These are phyloP conservation scores for Hermodice carunculata DNA, from an alignment of 2,888 invertebrate genomes.

Conservation along the genomic window DNA sequence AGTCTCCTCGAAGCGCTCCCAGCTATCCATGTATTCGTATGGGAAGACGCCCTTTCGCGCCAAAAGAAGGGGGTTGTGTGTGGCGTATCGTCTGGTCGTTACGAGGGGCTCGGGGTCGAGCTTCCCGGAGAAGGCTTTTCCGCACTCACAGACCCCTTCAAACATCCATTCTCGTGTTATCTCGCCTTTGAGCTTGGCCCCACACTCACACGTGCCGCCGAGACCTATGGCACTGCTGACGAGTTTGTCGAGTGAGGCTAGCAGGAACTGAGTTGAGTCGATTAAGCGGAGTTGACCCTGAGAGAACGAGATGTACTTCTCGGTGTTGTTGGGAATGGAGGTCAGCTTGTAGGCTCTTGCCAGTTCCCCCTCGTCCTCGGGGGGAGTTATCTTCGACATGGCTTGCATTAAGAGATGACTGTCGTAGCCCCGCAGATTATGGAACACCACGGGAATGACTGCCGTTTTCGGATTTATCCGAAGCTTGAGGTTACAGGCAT, in stretches of 20 bases:
- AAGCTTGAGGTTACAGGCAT: neutral
- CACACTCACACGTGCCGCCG: too few species aligned
- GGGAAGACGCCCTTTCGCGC: neutral
- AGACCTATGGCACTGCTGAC: too few species aligned
- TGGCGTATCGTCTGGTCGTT: neutral
- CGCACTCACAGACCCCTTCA: too few species aligned
- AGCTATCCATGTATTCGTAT: neutral
- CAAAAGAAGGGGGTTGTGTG: conserved; percentile 8
- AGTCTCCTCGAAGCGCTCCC: neutral
- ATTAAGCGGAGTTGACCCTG: too few species aligned
- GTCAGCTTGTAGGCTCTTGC: conserved; percentile 9
- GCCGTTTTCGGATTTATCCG: neutral
- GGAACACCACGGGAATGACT: conserved; percentile 12
- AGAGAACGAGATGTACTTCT: conserved; percentile 37
- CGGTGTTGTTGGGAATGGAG: conserved; percentile 33
- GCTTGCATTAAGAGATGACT: conserved; percentile 10
- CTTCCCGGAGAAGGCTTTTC: too few species aligned
- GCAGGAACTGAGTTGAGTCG: too few species aligned
- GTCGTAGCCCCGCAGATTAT: conserved; percentile 16
- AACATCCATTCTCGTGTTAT: too few species aligned
- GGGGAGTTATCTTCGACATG: neutral
- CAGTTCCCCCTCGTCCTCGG: too few species aligned
- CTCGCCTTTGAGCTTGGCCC: too few species aligned
- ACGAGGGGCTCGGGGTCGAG: too few species aligned
- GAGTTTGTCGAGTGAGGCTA: too few species aligned